phyloP scores from a whole-genome alignment of 2,888 invertebrate species.

The Nemapogon koenigi region DNA sequence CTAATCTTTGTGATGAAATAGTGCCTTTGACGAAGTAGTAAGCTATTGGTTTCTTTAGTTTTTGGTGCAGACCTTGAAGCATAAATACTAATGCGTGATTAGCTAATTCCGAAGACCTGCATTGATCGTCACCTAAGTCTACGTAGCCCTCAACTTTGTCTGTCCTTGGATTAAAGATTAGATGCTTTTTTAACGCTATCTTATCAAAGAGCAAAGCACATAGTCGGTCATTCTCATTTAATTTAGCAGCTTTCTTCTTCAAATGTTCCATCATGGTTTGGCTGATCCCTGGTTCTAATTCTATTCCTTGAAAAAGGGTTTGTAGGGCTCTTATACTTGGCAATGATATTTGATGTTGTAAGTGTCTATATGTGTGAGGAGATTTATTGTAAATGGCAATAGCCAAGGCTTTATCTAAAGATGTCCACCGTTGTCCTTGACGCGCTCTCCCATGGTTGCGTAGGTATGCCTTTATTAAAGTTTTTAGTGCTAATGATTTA shows the following conservation, averaged over 20 bases:
- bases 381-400: constrained; percentile 14
- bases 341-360: constrained; percentile 2
- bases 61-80: neutral
- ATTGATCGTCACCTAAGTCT: neutral
- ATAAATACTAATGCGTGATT: constrained; percentile 1
- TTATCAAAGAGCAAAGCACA: constrained; percentile 3
- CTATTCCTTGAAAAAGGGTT: neutral
- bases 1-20: constrained; percentile 12
- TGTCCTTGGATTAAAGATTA: constrained; percentile 1
- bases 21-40: constrained; percentile 7
- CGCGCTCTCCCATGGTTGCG: too few relatives aligned
- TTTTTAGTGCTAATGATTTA: too few relatives aligned
- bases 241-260: constrained; percentile 6
- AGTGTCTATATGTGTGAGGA: constrained; percentile 11
- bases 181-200: neutral
- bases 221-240: constrained; percentile 1
- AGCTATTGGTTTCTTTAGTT: constrained; percentile 1
- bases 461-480: too few relatives aligned
- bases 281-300: constrained; percentile 17
- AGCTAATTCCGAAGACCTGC: neutral
- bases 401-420: neutral
- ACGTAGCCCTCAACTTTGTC: constrained; percentile 1
- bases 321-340: neutral
- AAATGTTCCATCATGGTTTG: constrained; percentile 14
- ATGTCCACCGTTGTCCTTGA: neutral